A percentile compares a stretch with the other conserved stretches of the same genome.
phyloP scores from a whole-genome alignment of 2,797 vertebrate genomes.

The Otolemur crassicaudatus region DNA sequence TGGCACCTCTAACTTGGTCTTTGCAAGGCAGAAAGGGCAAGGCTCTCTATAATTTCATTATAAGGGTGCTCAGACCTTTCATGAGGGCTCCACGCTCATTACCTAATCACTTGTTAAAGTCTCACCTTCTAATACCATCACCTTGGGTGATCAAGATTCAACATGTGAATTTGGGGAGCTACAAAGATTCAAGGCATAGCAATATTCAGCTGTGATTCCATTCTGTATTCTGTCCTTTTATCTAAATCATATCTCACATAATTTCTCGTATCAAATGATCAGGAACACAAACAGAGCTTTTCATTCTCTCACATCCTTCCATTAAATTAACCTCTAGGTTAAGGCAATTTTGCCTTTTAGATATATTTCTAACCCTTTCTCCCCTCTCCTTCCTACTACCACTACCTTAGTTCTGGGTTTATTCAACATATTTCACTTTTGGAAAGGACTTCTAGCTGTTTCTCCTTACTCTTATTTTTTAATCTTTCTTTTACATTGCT shows the following conservation, averaged over 20 bases:
- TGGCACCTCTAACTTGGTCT: background rate
- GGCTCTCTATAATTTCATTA: background rate
- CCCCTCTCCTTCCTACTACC: background rate
- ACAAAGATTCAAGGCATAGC: background rate
- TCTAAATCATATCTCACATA: background rate
- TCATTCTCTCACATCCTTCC: background rate
- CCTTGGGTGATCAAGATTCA: background rate
- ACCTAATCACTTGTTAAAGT: background rate
- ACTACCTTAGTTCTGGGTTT: background rate
- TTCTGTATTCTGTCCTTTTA: background rate
- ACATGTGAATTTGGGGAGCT: background rate
- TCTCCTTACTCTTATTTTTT: background rate
- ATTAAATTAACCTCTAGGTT: background rate
- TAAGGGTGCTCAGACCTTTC: background rate
- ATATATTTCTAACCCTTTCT: background rate
- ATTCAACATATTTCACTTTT: background rate
- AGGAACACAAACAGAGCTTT: background rate
- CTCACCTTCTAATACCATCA: background rate
- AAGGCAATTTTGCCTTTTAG: background rate
- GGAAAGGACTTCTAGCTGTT: background rate
- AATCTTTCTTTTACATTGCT: background rate
- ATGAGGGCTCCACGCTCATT: background rate
- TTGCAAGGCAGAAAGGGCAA: background rate
- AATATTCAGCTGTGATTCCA: background rate
- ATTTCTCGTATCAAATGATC: background rate